A percentile compares a stretch with the other conserved stretches of the same genome.
phyloP scores from a whole-genome alignment of 2,113 vertebrate species.

The Carassius gibelio region DNA sequence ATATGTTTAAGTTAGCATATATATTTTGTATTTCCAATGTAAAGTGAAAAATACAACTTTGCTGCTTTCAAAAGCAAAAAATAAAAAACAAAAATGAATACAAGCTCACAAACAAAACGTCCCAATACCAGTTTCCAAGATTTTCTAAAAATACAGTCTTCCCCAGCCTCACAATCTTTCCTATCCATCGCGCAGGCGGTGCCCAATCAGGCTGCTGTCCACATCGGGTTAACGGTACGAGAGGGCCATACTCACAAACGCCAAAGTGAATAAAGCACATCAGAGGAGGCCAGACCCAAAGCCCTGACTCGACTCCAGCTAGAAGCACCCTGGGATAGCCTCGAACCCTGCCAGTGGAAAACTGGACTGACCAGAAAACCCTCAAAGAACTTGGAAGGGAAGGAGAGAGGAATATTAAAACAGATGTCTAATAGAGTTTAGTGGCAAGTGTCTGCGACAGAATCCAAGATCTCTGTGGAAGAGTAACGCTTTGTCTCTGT shows the following conservation, averaged over 20 bases:
- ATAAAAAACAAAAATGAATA: not conserved
- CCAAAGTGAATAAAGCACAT: constrained; percentile 63
- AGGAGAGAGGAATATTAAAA: constrained; percentile 80
- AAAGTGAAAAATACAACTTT: not conserved
- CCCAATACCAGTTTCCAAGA: not conserved
- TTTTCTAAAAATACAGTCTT: not conserved
- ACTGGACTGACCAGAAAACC: constrained; percentile 82
- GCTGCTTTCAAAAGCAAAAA: not conserved
- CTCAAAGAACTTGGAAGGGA: constrained; percentile 81
- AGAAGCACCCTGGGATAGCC: constrained; percentile 82
- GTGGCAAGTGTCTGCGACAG: constrained; percentile 80
- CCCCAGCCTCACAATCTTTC: constrained; percentile 43
- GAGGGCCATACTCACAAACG: constrained; percentile 61
- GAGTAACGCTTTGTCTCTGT: constrained; percentile 5
- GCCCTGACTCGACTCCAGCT: constrained; percentile 75
- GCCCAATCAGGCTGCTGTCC: not conserved
- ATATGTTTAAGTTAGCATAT: too few species aligned
- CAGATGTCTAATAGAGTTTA: constrained; percentile 82
- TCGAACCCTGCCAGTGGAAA: constrained; percentile 81
- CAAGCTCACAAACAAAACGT: not conserved
- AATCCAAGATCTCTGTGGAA: constrained; percentile 62
- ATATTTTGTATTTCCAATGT: too few species aligned
- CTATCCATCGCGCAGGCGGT: not conserved
- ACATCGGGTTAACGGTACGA: constrained; percentile 33
- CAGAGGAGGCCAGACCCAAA: constrained; percentile 70